Percentiles rank a stretch among this genome's conserved stretches.
Evolutionary conservation across 1,140 invertebrate species (phyloP).

Genomic region (Uloborus diversus): DNA sequence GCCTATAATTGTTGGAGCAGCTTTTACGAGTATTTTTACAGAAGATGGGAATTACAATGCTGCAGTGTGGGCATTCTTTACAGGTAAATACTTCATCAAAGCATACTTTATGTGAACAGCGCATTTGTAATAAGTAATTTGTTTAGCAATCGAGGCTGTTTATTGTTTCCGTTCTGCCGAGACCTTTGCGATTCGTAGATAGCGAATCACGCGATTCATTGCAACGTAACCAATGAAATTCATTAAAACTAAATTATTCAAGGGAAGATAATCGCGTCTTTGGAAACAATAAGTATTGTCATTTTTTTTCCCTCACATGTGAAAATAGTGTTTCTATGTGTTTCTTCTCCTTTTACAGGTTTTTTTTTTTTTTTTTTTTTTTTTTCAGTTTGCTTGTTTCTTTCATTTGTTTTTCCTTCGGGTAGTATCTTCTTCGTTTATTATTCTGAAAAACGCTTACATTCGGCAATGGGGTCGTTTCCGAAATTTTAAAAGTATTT

Average conservation of each 20-base stretch:
- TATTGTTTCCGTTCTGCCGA: neutral
- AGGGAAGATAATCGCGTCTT: neutral
- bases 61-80: slow-evolving; percentile 8
- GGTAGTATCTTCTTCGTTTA: no score
- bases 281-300: neutral
- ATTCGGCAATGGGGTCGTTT: no score
- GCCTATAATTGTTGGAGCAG: neutral
- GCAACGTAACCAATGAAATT: no score
- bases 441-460: no score
- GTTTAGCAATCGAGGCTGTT: neutral
- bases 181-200: neutral
- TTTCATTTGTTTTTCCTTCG: no score
- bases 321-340: neutral
- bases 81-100: neutral
- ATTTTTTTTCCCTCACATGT: no score
- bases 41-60: slow-evolving; percentile 25
- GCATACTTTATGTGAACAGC: neutral
- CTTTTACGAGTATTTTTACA: slow-evolving; percentile 11
- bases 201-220: no score
- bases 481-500: no score
- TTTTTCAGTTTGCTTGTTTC: slow-evolving; percentile 4
- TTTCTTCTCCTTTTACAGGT: neutral
- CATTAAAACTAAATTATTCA: no score
- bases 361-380: slow-evolving; percentile 3
- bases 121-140: neutral